phyloP scores from a whole-genome alignment of 2,797 vertebrate species.

The Onychomys leucogaster region DNA sequence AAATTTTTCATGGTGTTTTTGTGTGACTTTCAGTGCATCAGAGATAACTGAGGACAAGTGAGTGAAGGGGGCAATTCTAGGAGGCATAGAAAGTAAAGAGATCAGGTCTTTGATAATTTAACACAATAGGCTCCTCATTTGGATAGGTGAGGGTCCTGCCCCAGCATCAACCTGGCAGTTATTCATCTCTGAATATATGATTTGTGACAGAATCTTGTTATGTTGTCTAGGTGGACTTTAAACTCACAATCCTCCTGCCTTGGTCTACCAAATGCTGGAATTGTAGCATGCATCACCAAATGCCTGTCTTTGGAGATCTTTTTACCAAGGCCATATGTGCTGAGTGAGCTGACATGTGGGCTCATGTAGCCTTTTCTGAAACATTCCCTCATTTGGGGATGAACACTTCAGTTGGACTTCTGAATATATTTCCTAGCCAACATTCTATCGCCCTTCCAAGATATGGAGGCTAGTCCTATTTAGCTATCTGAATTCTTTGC shows the following conservation, averaged over 20 bases:
- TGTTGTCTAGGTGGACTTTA: neutral
- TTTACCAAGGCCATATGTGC: rapidly evolving
- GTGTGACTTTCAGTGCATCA: neutral
- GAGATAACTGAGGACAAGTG: neutral
- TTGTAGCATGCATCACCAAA: neutral
- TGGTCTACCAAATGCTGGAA: neutral
- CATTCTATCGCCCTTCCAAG: neutral
- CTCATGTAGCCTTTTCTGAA: neutral
- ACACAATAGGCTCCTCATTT: neutral
- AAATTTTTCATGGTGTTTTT: neutral
- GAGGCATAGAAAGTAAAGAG: neutral
- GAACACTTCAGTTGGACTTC: neutral
- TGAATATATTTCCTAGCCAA: neutral
- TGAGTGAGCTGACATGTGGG: neutral
- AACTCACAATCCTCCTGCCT: neutral
- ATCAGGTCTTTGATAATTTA: neutral
- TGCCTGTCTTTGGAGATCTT: neutral
- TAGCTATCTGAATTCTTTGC: neutral
- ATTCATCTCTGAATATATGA: neutral
- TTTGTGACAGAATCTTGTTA: neutral
- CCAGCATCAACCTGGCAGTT: neutral
- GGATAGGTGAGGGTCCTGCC: neutral
- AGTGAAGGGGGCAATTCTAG: neutral
- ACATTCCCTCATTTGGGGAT: neutral
- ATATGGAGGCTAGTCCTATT: neutral